Base-by-base conservation (phyloP, 35 echinoderm and acorn worm species). In the Strongylocentrotus purpuratus region DNA sequence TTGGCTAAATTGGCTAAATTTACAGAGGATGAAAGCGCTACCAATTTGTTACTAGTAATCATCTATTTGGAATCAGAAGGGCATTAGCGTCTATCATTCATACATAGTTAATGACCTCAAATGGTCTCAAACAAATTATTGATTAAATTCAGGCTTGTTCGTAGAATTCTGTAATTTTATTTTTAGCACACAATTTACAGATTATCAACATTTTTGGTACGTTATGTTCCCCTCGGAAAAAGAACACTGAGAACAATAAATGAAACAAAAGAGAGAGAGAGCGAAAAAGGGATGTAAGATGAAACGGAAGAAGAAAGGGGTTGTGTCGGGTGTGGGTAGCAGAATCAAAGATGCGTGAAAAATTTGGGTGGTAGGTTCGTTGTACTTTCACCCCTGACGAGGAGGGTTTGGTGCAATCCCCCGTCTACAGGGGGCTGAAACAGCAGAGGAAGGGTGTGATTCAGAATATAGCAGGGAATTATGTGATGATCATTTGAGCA, bases 361-460 rank as follows among this genome's bases (percentile, higher is more conserved):
- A 89, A 45, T 33, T 33, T 89, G 20, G 28, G 33, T 89, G 87
- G 87, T 33, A 45, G 87, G 87, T 89, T 89, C 87, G 87, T 46
- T 89, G 87, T 89, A 89, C 87, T 89, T 89, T 89, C 45, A 33
- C 45, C 87, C 45, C 31, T 9, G 85, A 46, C 15, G 45, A 35
- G 2, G 86, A 89, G 87, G 87, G 32, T 45, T 33, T 89, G 32
- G 87, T 33, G 87, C 45, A 41, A 89, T 89, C 65, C 28, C 20
- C 22, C 65, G 65, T 78, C 65, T 78, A 78, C 65, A 78, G 65
- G 65, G 65, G 65, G 22, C 65, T 78, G 45, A 89, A 46, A 46
- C 12, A 89, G 87, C 87, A 89, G 33, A 33, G 87, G 87, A 89
- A 41, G 87, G 87, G 87, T 89, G 87, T 89, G 87, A 89, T 45